A percentile compares a stretch with the other conserved stretches of the same genome.
Evolutionary conservation across 2,888 invertebrate species (phyloP).

Genomic region (Microctonus aethiopoides): DNA sequence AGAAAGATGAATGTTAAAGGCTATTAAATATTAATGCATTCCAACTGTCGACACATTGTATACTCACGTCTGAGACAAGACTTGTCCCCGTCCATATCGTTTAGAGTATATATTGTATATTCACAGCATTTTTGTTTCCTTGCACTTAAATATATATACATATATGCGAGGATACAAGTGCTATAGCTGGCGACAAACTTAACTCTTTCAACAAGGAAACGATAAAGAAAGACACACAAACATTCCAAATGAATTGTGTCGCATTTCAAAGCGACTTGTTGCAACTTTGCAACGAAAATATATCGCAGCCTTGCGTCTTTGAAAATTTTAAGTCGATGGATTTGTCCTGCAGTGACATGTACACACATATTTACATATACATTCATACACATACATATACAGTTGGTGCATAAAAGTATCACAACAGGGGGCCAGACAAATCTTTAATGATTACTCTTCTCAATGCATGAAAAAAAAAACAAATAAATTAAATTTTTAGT

Average conservation of each 20-base stretch:
- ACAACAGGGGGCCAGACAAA: neutral
- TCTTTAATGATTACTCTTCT: neutral
- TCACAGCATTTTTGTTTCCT: neutral
- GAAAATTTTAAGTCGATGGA: neutral
- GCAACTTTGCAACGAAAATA: neutral
- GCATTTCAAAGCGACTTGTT: neutral
- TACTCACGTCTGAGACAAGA: neutral
- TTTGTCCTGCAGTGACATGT: neutral
- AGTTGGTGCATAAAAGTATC: neutral
- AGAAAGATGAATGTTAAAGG: neutral
- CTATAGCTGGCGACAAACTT: neutral
- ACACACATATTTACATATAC: neutral
- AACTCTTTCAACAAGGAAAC: neutral
- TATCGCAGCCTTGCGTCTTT: neutral
- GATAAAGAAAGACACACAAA: neutral
- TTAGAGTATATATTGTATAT: neutral
- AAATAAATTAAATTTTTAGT: neutral
- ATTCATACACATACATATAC: no score
- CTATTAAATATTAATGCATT: slow-evolving; percentile 31
- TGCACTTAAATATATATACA: slow-evolving; percentile 4
- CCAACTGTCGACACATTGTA: slow-evolving; percentile 10
- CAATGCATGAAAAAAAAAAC: neutral
- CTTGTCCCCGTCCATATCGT: neutral
- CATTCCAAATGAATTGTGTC: neutral
- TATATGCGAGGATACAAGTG: neutral